Conservation (phyloP, 2,888 invertebrate species). For the Carabus problematicus region DNA sequence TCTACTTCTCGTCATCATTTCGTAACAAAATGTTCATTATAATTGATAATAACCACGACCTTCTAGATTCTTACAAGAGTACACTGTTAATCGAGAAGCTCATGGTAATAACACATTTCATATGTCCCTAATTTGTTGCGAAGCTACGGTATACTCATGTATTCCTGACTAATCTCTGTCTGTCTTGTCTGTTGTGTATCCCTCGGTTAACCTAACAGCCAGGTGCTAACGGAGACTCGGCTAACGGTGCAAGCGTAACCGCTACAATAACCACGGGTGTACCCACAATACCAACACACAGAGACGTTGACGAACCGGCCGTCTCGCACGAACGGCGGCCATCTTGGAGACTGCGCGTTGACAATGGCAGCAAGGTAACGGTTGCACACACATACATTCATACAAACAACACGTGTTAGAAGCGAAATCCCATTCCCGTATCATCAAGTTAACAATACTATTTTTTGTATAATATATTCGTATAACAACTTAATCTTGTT, state of each 20-base stretch:
- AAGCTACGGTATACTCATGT: no score
- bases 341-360: conserved; percentile 90
- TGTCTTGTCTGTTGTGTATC: no score
- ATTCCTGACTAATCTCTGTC: no score
- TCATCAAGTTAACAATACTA: background rate
- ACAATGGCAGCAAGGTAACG: conserved; percentile 86
- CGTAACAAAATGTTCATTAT: no score
- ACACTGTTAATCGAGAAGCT: no score
- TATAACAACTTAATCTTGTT: background rate
- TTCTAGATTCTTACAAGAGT: no score
- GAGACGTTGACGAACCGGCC: conserved; percentile 49
- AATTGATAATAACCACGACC: no score
- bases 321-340: conserved; percentile 78
- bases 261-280: conserved; percentile 66
- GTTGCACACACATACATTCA: background rate
- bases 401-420: background rate
- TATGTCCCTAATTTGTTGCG: no score
- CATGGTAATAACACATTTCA: no score
- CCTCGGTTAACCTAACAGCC: conserved; percentile 50
- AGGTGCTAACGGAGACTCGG: conserved; percentile 52
- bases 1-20: no score
- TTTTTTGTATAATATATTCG: background rate
- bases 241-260: conserved; percentile 58
- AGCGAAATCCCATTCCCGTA: no score
- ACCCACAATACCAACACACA: conserved; percentile 57